These are phyloP conservation scores for Petromus typicus DNA, from an alignment of 2,113 vertebrate genomes.

Conservation along the genomic window DNA sequence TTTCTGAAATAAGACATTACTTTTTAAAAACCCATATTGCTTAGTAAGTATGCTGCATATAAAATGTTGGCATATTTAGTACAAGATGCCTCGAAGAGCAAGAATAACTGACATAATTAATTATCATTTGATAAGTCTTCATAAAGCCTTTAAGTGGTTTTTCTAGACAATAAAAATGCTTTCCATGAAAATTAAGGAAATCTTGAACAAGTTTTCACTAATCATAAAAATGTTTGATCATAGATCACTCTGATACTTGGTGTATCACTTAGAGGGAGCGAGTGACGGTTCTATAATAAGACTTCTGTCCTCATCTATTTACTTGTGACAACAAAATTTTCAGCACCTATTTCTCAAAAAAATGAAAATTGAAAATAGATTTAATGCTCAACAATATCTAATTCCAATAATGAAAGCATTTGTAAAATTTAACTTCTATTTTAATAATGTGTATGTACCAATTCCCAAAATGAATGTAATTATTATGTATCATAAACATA, in stretches of 20 bases:
- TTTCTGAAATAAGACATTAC: background rate
- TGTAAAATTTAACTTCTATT: constrained; percentile 12
- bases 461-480: background rate
- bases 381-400: background rate
- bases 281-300: background rate
- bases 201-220: background rate
- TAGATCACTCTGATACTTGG: background rate
- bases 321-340: background rate
- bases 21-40: constrained; percentile 23
- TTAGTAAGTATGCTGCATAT: background rate
- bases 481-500: background rate
- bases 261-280: background rate
- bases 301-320: background rate
- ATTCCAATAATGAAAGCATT: background rate
- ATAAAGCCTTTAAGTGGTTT: background rate
- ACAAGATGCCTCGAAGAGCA: background rate
- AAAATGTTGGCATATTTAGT: constrained; percentile 46
- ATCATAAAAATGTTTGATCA: background rate
- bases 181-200: background rate
- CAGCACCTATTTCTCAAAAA: background rate
- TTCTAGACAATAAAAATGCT: background rate
- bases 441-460: background rate
- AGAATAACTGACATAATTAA: constrained; percentile 35
- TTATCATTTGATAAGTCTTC: constrained; percentile 13
- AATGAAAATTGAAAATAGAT: background rate